Conservation (phyloP, 2,888 invertebrate species). For the Smittia aterrima region DNA sequence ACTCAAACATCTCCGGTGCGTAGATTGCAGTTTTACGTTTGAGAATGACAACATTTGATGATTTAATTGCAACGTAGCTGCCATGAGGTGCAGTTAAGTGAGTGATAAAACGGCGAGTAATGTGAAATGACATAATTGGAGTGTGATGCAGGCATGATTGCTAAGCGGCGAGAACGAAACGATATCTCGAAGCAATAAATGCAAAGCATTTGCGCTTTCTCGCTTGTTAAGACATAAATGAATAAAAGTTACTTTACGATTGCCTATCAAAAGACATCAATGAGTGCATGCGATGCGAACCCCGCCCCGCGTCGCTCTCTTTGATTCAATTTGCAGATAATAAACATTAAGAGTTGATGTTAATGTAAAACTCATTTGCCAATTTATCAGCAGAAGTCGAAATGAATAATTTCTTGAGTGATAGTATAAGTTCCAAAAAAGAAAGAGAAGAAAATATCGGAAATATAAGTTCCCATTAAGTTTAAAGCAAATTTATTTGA, state of each 20-base stretch:
- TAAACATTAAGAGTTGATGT: background rate
- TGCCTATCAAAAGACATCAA: slow-evolving; percentile 32
- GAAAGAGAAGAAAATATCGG: background rate
- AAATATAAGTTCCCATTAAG: slow-evolving; percentile 29
- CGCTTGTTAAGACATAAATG: background rate
- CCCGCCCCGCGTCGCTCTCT: background rate
- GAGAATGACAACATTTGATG: background rate
- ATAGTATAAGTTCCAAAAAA: slow-evolving; percentile 26
- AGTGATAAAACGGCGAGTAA: slow-evolving; percentile 40
- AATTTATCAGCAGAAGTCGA: slow-evolving; percentile 12
- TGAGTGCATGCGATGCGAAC: slow-evolving; percentile 19
- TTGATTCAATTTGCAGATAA: background rate
- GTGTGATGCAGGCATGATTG: background rate
- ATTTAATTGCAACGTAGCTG: background rate
- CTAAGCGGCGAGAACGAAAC: background rate
- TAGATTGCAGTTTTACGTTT: background rate
- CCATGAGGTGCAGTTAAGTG: slow-evolving; percentile 31
- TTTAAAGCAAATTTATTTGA: slow-evolving; percentile 14
- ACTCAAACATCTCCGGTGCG: background rate
- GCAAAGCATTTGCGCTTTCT: background rate
- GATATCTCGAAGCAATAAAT: slow-evolving; percentile 2
- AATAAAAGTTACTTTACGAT: background rate
- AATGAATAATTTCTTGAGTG: background rate
- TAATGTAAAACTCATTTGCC: slow-evolving; percentile 22
- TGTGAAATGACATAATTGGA: slow-evolving; percentile 34